Percentiles rank a stretch among this genome's conserved stretches.
phyloP scores from a whole-genome alignment of 1,140 invertebrate genomes.

The Callitettix versicolor region DNA sequence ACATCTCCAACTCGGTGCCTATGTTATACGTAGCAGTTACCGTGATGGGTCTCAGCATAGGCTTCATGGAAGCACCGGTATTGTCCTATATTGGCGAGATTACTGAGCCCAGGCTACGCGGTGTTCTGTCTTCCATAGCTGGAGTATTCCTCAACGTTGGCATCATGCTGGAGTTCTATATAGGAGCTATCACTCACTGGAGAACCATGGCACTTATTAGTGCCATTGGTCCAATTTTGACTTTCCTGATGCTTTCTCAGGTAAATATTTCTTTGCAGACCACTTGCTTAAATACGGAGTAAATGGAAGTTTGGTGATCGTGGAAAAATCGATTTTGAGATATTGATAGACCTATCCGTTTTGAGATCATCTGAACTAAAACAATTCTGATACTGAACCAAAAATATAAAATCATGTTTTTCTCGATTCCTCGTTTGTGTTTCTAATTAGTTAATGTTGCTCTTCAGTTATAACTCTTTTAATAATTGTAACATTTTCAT shows the following conservation, averaged over 20 bases:
- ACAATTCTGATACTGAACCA: no score
- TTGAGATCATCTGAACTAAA: no score
- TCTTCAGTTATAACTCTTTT: no score
- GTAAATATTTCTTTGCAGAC: no score
- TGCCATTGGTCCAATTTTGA: constrained; percentile 16
- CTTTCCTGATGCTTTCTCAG: constrained; percentile 10
- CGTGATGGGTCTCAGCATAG: constrained; percentile 31
- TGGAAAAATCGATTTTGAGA: no score
- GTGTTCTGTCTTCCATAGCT: constrained; percentile 5
- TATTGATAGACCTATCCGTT: no score
- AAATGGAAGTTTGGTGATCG: no score
- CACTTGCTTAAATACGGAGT: no score
- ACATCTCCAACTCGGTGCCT: constrained; percentile 11
- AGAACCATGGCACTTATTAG: constrained; percentile 9
- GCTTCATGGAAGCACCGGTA: constrained; percentile 39
- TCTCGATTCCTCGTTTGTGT: no score
- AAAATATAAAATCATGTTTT: no score
- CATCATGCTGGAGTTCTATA: constrained; percentile 13
- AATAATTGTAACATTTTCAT: no score
- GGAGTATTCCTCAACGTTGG: constrained; percentile 8
- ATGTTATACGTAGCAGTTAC: constrained; percentile 15
- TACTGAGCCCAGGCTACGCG: constrained; percentile 29
- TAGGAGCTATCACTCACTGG: constrained; percentile 14
- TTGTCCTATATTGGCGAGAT: constrained; percentile 41
- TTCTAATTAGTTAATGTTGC: no score